A percentile compares a stretch with the other conserved stretches of the same genome.
Evolutionary conservation across 2,113 vertebrate species (phyloP).

Genomic region (Notiomystis cincta): DNA sequence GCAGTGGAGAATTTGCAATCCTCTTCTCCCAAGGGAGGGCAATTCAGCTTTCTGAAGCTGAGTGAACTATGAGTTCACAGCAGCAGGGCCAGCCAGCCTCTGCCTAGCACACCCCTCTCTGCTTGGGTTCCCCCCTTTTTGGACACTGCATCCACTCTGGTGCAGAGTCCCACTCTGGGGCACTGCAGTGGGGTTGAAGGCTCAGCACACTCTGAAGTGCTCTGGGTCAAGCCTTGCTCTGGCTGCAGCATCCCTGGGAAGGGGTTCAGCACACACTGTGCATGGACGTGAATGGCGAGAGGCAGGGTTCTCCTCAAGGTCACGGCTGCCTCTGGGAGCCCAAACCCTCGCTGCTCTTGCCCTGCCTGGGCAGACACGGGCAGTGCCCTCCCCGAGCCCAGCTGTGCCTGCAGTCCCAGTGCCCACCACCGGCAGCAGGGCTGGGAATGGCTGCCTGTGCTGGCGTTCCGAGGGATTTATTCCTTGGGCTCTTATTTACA

Average conservation of each 20-base stretch:
- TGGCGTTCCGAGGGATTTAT: background rate
- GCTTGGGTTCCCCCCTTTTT: background rate
- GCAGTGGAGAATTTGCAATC: background rate
- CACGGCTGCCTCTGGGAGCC: background rate
- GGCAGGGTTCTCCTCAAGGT: background rate
- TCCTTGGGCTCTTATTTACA: background rate
- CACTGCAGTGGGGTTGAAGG: rapidly evolving
- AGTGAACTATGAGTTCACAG: background rate
- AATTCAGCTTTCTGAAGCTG: background rate
- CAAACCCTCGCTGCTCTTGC: background rate
- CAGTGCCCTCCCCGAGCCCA: rapidly evolving
- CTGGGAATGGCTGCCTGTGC: background rate
- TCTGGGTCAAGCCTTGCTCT: background rate
- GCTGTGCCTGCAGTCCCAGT: background rate
- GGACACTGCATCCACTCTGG: background rate
- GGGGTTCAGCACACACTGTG: rapidly evolving
- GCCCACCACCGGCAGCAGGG: rapidly evolving
- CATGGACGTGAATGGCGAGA: rapidly evolving
- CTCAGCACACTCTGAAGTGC: background rate
- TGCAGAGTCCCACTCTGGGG: background rate
- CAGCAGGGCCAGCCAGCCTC: background rate
- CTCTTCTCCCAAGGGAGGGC: background rate
- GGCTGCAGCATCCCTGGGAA: background rate
- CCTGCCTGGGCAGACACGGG: background rate
- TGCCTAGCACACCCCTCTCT: background rate